Evolutionary conservation across 2,797 vertebrate genomes (phyloP).

Genomic region (Menidia menidia): DNA sequence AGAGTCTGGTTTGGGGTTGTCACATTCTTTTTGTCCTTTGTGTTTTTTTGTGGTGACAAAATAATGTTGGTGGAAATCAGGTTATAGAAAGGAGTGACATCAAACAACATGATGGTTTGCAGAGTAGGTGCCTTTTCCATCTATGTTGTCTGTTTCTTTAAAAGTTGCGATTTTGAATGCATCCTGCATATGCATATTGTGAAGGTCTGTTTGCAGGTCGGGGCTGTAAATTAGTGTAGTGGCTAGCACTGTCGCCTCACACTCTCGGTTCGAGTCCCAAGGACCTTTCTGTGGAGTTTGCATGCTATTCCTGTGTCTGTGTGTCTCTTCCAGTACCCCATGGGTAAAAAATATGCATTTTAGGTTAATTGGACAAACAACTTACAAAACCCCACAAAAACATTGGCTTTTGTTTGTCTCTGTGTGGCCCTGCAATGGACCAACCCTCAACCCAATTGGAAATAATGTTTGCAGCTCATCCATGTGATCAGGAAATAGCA

Average conservation of each 20-base stretch:
- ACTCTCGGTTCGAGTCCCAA: too few species aligned
- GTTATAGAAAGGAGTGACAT: conserved; percentile 4
- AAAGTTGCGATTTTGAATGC: background rate
- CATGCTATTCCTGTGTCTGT: too few species aligned
- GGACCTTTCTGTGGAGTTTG: too few species aligned
- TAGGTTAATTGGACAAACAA: too few species aligned
- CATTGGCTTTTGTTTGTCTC: too few species aligned
- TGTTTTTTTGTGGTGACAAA: conserved; percentile 4
- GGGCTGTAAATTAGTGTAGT: too few species aligned
- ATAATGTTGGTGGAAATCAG: conserved; percentile 16
- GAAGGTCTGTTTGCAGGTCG: conserved; percentile 12
- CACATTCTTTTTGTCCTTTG: conserved; percentile 6
- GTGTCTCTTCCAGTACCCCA: too few species aligned
- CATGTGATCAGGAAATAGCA: conserved; percentile 47
- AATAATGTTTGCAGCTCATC: conserved; percentile 26
- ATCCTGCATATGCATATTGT: background rate
- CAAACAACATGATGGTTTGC: conserved; percentile 5
- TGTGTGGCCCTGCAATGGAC: too few species aligned
- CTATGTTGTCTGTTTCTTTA: background rate
- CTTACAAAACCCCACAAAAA: too few species aligned
- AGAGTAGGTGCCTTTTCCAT: background rate
- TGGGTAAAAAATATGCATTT: too few species aligned
- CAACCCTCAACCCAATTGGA: too few species aligned
- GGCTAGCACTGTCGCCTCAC: too few species aligned
- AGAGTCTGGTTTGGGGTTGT: conserved; percentile 36